Percentiles rank a stretch among this genome's conserved stretches.
These are phyloP conservation scores for Halisarca cf. caerulea DNA, from an alignment of 37 sponge, comb jelly and placozoan genomes.

Conservation along the genomic window DNA sequence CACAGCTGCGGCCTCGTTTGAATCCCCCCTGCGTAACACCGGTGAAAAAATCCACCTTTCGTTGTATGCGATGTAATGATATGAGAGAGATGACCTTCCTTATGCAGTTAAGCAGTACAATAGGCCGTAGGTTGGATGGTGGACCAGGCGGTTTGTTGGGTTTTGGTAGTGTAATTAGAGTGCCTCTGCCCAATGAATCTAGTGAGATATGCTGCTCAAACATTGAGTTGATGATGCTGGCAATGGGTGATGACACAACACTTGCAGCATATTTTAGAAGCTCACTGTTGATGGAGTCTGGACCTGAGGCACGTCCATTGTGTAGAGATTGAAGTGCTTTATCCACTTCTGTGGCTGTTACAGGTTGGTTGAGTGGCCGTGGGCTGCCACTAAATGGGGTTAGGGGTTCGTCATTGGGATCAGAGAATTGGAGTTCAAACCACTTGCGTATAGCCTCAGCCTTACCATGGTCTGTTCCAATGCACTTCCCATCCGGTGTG, in stretches of 20 bases:
- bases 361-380: neutral
- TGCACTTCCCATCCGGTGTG: neutral
- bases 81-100: slow-evolving; percentile 32
- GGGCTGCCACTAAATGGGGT: neutral
- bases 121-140: slow-evolving; percentile 10
- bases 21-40: slow-evolving; percentile 22
- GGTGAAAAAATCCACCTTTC: neutral
- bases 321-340: neutral
- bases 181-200: neutral
- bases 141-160: slow-evolving; percentile 19
- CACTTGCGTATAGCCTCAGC: no score
- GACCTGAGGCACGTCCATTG: neutral
- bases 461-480: neutral
- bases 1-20: slow-evolving; percentile 23
- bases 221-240: neutral
- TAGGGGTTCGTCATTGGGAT: neutral
- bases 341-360: neutral
- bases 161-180: slow-evolving; percentile 15
- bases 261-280: neutral
- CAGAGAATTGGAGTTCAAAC: no score
- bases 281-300: slow-evolving; percentile 8
- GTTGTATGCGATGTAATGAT: slow-evolving; percentile 22
- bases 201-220: neutral
- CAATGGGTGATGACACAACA: neutral
- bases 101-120: slow-evolving; percentile 29